Evolutionary conservation across 1,140 invertebrate genomes (phyloP).

Genomic region (Listronotus oregonensis): DNA sequence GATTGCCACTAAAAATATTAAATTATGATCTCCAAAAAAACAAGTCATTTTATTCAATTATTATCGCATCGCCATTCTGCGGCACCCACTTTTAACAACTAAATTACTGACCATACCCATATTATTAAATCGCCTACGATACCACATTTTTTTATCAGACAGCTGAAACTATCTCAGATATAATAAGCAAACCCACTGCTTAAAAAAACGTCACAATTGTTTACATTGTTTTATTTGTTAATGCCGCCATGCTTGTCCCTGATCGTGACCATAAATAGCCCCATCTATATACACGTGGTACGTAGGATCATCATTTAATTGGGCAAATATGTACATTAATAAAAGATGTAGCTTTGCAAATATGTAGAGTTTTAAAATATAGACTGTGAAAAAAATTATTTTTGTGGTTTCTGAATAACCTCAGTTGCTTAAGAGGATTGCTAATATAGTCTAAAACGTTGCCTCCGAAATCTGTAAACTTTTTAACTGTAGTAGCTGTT

Average conservation of each 20-base stretch:
- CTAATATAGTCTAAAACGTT: too few relatives aligned
- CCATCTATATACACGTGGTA: background rate
- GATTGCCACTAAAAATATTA: too few relatives aligned
- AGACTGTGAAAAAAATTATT: too few relatives aligned
- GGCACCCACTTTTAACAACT: conserved; percentile 18
- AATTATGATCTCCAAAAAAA: too few relatives aligned
- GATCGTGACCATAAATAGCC: conserved; percentile 22
- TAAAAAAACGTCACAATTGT: background rate
- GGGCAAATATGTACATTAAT: too few relatives aligned
- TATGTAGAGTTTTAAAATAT: too few relatives aligned
- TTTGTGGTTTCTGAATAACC: too few relatives aligned
- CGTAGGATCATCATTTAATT: too few relatives aligned
- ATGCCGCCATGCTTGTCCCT: conserved; percentile 7
- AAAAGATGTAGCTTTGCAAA: too few relatives aligned
- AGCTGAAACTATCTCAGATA: background rate
- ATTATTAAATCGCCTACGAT: conserved; percentile 26
- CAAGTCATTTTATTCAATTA: conserved; percentile 8
- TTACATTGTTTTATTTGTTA: conserved; percentile 4
- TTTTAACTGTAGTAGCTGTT: too few relatives aligned
- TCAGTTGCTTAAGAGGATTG: too few relatives aligned
- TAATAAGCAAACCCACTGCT: background rate
- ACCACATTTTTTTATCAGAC: conserved; percentile 12
- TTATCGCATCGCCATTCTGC: conserved; percentile 24
- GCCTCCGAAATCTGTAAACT: too few relatives aligned
- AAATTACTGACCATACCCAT: conserved; percentile 36